Percentiles rank a stretch among this genome's conserved stretches.
Evolutionary conservation across 2,888 invertebrate genomes (phyloP).

Genomic region (Caenorhabditis uteleia): DNA sequence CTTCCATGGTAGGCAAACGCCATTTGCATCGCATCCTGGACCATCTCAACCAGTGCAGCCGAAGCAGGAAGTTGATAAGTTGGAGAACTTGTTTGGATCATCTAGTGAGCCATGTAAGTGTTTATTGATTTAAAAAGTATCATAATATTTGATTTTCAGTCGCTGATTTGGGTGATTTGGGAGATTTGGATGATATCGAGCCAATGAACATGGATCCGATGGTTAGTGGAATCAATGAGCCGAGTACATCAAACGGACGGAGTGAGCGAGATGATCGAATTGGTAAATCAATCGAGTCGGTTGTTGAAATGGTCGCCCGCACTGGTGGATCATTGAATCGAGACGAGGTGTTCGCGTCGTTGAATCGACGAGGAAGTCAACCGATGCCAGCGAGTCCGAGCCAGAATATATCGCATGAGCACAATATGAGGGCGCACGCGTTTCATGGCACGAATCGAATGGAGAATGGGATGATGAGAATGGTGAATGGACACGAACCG

Average conservation of each 20-base stretch:
- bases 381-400: slow-evolving; percentile 21
- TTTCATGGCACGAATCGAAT: slow-evolving; percentile 32
- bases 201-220: slow-evolving; percentile 24
- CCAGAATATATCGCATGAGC: slow-evolving; percentile 36
- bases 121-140: neutral
- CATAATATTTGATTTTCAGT: slow-evolving; percentile 11
- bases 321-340: slow-evolving; percentile 10
- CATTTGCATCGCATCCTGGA: neutral
- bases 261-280: slow-evolving; percentile 10
- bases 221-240: neutral
- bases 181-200: slow-evolving; percentile 43
- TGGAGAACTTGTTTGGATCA: slow-evolving; percentile 17
- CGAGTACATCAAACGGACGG: slow-evolving; percentile 10
- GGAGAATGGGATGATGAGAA: slow-evolving; percentile 20
- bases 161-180: slow-evolving; percentile 41
- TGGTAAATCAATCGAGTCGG: slow-evolving; percentile 18
- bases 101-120: slow-evolving; percentile 22
- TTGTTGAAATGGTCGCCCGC: slow-evolving; percentile 33
- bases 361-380: slow-evolving; percentile 13
- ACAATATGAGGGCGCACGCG: slow-evolving; percentile 38
- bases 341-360: slow-evolving; percentile 14
- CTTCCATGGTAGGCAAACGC: slow-evolving; percentile 1
- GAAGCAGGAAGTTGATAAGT: slow-evolving; percentile 9
- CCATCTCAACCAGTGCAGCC: slow-evolving; percentile 8
- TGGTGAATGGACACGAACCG: slow-evolving; percentile 29